A percentile compares a stretch with the other conserved stretches of the same genome.
These are phyloP conservation scores for Steinernema scapterisci DNA, from an alignment of 2,888 invertebrate genomes.

Conservation along the genomic window DNA sequence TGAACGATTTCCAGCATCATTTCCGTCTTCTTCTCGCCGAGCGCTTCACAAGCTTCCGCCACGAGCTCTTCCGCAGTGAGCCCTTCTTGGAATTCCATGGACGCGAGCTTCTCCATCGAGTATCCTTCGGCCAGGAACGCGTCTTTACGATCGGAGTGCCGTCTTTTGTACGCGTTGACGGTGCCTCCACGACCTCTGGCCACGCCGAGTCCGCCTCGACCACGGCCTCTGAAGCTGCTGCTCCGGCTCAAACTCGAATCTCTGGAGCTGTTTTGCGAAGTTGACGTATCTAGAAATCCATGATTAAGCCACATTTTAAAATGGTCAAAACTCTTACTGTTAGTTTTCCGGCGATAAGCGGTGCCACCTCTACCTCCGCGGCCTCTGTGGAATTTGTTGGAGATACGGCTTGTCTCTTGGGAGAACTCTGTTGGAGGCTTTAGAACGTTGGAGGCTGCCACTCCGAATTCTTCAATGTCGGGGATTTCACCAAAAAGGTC, in stretches of 20 bases:
- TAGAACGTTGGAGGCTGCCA: neutral
- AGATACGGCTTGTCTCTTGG: neutral
- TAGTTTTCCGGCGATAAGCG: no score
- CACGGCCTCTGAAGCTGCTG: neutral
- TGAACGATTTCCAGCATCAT: constrained; percentile 52
- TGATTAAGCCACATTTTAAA: no score
- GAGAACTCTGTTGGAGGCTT: neutral
- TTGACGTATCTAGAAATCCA: no score
- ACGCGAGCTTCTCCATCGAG: neutral
- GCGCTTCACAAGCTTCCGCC: neutral
- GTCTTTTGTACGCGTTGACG: neutral
- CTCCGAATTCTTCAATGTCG: constrained; percentile 37
- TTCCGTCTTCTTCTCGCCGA: constrained; percentile 51
- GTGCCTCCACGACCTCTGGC: neutral
- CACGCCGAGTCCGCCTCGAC: neutral
- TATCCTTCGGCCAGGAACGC: neutral
- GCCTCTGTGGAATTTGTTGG: neutral
- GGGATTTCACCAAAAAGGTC: constrained; percentile 50
- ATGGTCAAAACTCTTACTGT: no score
- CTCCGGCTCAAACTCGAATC: neutral
- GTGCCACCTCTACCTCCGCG: neutral
- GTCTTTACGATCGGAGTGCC: no score
- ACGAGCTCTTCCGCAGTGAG: neutral
- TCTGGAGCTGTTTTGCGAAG: neutral
- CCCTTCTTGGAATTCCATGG: neutral